A percentile compares a stretch with the other conserved stretches of the same genome.
Conservation (phyloP, 2,888 invertebrate species). For the Isoperla grammatica region DNA sequence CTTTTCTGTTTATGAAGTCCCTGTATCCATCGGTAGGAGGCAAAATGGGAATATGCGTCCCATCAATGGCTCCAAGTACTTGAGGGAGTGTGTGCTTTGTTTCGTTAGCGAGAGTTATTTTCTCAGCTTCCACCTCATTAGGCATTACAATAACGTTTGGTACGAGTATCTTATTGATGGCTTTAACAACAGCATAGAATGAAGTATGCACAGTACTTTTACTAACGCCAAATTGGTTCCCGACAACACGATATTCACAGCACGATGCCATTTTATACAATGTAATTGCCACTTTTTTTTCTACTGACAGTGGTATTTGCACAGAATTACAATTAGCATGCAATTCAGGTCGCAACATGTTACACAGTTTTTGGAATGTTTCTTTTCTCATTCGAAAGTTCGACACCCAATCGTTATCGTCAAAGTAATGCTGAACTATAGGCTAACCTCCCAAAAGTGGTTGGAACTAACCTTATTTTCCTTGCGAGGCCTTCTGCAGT, state of each 20-base stretch:
- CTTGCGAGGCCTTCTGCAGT: no score
- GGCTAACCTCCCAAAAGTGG: no score
- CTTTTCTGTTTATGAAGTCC: conserved; percentile 33
- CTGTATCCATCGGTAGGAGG: conserved; percentile 29
- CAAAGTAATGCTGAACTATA: not conserved
- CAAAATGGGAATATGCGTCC: conserved; percentile 31
- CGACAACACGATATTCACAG: conserved; percentile 10
- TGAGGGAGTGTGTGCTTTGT: conserved; percentile 32
- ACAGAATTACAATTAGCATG: not conserved
- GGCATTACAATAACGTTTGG: conserved; percentile 35
- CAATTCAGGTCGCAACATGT: not conserved
- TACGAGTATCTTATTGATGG: conserved; percentile 35
- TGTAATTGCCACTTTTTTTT: conserved; percentile 13
- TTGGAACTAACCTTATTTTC: no score
- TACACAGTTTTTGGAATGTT: not conserved
- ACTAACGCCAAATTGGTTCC: conserved; percentile 6
- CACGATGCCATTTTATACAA: no score
- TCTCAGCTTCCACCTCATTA: conserved; percentile 32
- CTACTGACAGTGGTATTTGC: not conserved
- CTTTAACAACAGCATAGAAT: conserved; percentile 35
- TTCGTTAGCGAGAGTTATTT: conserved; percentile 20
- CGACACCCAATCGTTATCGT: conserved; percentile 5
- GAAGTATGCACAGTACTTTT: conserved; percentile 30
- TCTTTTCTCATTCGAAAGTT: conserved; percentile 5
- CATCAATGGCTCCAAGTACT: conserved; percentile 36